Base-by-base conservation (phyloP, 2,797 vertebrate genomes). In the Harpagifer antarcticus region DNA sequence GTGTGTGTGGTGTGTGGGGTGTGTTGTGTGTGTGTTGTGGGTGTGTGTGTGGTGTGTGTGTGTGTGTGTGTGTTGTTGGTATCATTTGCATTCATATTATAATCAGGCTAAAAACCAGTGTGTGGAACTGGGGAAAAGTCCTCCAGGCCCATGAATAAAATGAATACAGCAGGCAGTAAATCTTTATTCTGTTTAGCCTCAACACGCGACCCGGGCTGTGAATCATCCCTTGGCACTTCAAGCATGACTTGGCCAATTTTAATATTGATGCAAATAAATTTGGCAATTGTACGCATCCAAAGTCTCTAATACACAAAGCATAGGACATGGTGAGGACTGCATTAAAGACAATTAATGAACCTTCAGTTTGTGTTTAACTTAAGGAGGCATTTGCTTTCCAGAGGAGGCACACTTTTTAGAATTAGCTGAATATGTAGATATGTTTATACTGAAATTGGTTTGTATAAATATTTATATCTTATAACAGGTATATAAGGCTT, bases 71-170 rank as follows among this genome's bases (percentile, higher is more conserved):
- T n/a, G n/a, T n/a, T n/a, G 57, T 59, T 1, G 37, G 33, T 27
- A 27, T 27, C n/a, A 27, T 27, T 27, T 27, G 74, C 69, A 78
- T 88, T 72, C 79, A 74, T 77, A 77, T 84, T 81, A 68, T 72
- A 66, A 74, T 19, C 53, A 48, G 57, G 37, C 53, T n/a, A n/a
- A 65, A 56, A 68, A 44, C 44, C 45, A 45, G n/a, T 61, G 55
- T 64, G 45, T 61, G 61, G 62, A 52, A 69, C 69, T 59, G 57
- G 63, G 65, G n/a, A n/a, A 27, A 15, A 64, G 33, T 57, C n/a
- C 71, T 70, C 63, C 48, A 80, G 74, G 56, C 52, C 73, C 79
- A 76, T 80, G 74, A 85, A 85, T 80, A 70, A 78, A 75, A 84
- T 84, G 69, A 83, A 85, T 72, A 80, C 73, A 78, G 68, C 17